Evolutionary conservation across 2,797 vertebrate genomes (phyloP).

Genomic region (Myotis daubentonii): DNA sequence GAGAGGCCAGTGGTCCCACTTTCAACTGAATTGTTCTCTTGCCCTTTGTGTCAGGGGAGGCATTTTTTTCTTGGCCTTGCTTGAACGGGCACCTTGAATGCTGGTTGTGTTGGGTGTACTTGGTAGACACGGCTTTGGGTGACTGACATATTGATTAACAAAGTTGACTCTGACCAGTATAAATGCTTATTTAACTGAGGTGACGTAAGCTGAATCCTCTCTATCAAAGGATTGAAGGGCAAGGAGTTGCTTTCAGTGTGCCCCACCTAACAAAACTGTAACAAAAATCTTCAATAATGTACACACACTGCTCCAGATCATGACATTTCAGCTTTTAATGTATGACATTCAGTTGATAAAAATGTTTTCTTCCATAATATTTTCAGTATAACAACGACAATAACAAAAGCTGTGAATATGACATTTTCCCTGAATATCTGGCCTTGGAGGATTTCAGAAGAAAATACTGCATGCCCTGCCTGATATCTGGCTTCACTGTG

Average conservation of each 20-base stretch:
- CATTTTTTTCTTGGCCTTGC: not conserved
- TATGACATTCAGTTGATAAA: not conserved
- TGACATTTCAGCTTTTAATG: not conserved
- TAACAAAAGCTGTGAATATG: not conserved
- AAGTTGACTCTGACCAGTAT: not conserved
- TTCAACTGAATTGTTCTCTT: not conserved
- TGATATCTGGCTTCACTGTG: not conserved
- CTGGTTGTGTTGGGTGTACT: not conserved
- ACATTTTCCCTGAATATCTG: not conserved
- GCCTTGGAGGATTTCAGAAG: not conserved
- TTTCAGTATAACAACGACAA: conserved; percentile 21
- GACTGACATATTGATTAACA: not conserved
- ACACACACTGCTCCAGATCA: not conserved
- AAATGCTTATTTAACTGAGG: not conserved
- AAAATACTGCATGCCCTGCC: not conserved
- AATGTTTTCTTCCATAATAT: not conserved
- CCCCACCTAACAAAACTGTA: not conserved
- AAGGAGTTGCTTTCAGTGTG: not conserved
- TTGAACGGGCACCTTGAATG: not conserved
- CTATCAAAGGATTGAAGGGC: not conserved
- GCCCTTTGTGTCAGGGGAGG: not conserved
- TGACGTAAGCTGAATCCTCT: not conserved
- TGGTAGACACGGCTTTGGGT: not conserved
- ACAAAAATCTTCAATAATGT: not conserved
- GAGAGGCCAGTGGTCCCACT: not conserved